Evolutionary conservation across 2,888 invertebrate species (phyloP).

Genomic region (Agriopis marginaria): DNA sequence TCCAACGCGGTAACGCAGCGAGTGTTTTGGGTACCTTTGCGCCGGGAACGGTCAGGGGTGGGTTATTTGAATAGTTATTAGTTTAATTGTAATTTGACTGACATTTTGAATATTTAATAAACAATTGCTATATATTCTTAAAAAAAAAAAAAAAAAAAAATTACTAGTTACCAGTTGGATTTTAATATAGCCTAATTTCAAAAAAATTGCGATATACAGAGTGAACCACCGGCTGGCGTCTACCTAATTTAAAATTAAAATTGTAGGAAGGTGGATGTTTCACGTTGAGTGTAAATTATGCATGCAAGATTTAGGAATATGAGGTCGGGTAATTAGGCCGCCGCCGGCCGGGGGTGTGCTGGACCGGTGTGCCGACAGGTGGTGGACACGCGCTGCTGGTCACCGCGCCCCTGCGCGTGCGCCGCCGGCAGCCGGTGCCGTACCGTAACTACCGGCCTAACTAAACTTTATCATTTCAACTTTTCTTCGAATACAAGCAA

Average conservation of each 20-base stretch:
- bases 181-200: not conserved
- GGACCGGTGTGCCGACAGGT: slow-evolving; percentile 73
- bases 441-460: slow-evolving; percentile 47
- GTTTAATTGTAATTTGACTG: too few species aligned
- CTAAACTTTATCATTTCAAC: slow-evolving; percentile 4
- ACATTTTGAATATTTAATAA: too few species aligned
- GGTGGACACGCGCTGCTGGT: slow-evolving; percentile 76
- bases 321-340: slow-evolving; percentile 71
- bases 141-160: too few species aligned
- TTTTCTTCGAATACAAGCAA: not conserved
- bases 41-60: too few species aligned
- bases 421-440: slow-evolving; percentile 53
- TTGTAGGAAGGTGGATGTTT: slow-evolving; percentile 48
- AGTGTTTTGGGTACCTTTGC: too few species aligned
- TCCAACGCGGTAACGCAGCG: too few species aligned
- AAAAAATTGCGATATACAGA: slow-evolving; percentile 39
- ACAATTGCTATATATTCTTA: too few species aligned
- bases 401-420: slow-evolving; percentile 41
- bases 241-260: slow-evolving; percentile 45
- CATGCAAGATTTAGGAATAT: slow-evolving; percentile 78
- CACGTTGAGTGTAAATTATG: slow-evolving; percentile 60
- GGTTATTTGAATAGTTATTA: too few species aligned
- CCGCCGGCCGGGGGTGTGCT: slow-evolving; percentile 53
- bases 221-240: slow-evolving; percentile 33
- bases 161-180: too few species aligned